phyloP scores from a whole-genome alignment of 2,113 vertebrate genomes.

The Cephalophus harveyi region DNA sequence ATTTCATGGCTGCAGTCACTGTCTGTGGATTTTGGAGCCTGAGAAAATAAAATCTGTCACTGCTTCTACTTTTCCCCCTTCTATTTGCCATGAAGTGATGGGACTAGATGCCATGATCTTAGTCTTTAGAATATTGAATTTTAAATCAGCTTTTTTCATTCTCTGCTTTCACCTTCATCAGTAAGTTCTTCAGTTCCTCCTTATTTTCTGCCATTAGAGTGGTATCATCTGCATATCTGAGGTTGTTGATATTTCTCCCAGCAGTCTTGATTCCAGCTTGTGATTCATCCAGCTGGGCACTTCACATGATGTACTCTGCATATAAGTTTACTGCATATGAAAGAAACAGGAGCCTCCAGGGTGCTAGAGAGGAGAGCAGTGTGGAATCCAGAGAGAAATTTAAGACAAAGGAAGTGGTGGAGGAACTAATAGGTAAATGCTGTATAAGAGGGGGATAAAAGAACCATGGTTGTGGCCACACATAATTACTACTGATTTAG shows the following conservation, averaged over 20 bases:
- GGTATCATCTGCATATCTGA: neutral
- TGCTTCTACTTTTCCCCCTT: neutral
- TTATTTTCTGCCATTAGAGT: neutral
- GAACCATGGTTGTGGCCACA: neutral
- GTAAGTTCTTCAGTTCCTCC: neutral
- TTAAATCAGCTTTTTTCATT: neutral
- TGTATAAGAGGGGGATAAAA: neutral
- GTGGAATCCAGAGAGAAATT: neutral
- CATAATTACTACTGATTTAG: neutral
- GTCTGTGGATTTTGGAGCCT: neutral
- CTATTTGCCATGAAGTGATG: neutral
- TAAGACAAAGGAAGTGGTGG: neutral
- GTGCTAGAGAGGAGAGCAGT: neutral
- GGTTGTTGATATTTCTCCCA: neutral
- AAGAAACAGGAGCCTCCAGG: conserved; percentile 11
- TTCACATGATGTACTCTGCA: neutral
- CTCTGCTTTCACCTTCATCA: neutral
- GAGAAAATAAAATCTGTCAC: neutral
- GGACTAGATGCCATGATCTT: neutral
- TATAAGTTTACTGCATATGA: neutral
- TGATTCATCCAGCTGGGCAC: neutral
- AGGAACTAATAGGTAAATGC: neutral
- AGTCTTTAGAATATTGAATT: neutral
- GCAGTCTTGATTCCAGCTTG: neutral
- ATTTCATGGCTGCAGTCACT: neutral